phyloP scores from a whole-genome alignment of 1,140 invertebrate species.

The Dinothrombium tinctorium region DNA sequence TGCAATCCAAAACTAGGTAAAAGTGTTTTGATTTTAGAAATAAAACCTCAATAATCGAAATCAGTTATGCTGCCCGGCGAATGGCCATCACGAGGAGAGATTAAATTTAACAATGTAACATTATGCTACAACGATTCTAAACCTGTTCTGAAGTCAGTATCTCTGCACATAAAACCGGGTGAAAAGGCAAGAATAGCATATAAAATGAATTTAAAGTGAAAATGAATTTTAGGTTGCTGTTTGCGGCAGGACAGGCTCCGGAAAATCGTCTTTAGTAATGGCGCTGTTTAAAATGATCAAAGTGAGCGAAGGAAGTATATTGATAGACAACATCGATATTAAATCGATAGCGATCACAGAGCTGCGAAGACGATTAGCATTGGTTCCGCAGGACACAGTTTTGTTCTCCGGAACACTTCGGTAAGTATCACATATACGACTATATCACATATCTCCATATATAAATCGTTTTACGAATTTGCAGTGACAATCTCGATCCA shows the following conservation, averaged over 20 bases:
- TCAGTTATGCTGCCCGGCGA: constrained; percentile 32
- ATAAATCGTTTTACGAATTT: constrained; percentile 32
- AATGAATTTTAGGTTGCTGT: constrained; percentile 18
- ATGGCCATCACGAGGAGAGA: neutral
- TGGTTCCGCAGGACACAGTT: constrained; percentile 53
- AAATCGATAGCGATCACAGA: constrained; percentile 28
- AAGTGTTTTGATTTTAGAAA: too few relatives aligned
- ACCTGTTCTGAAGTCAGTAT: neutral
- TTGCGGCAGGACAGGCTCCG: constrained; percentile 24
- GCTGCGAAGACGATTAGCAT: constrained; percentile 27
- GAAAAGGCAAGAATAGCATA: neutral
- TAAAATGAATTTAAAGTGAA: neutral
- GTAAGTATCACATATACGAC: constrained; percentile 39
- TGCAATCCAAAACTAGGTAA: constrained; percentile 24
- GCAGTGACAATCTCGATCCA: constrained; percentile 3
- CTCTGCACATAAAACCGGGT: neutral
- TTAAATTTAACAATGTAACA: neutral
- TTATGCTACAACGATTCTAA: neutral
- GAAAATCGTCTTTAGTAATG: constrained; percentile 20
- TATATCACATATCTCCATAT: constrained; percentile 55
- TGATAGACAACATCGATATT: constrained; percentile 58
- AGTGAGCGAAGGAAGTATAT: constrained; percentile 37
- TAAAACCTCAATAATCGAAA: neutral
- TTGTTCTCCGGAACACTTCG: constrained; percentile 55
- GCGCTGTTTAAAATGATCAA: constrained; percentile 23